These are phyloP conservation scores for Rhadina sibilatrix DNA, from an alignment of 2,113 vertebrate species.

Conservation along the genomic window DNA sequence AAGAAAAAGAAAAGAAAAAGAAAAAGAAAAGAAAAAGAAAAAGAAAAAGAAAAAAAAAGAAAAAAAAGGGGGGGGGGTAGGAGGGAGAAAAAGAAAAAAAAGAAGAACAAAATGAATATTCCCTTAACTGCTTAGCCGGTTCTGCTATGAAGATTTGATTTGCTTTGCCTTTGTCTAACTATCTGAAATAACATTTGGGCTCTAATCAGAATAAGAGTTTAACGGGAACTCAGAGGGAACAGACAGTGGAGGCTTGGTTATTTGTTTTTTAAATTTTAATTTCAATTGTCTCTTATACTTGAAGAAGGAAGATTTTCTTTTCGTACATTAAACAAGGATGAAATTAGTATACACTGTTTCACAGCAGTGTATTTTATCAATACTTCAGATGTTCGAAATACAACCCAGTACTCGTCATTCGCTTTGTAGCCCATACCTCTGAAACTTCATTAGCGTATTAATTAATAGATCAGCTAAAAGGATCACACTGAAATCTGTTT, in stretches of 20 bases:
- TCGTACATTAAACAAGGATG: background rate
- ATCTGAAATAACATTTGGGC: background rate
- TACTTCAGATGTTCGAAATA: background rate
- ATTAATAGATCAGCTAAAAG: slow-evolving; percentile 62
- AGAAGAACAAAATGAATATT: background rate
- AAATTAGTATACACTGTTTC: background rate
- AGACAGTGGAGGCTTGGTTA: background rate
- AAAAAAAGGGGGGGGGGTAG: too few relatives aligned
- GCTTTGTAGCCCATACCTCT: background rate
- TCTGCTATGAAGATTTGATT: background rate
- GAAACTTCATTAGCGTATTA: slow-evolving; percentile 63
- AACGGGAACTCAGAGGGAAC: background rate
- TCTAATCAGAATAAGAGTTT: background rate
- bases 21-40: background rate
- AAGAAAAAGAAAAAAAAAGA: background rate
- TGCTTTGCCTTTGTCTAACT: background rate
- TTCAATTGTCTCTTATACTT: background rate
- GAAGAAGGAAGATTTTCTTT: background rate
- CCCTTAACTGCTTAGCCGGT: background rate
- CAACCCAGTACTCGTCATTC: background rate
- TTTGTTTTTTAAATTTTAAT: background rate
- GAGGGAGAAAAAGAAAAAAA: rapidly evolving
- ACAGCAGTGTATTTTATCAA: background rate
- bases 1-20: background rate
- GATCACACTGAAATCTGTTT: slow-evolving; percentile 7